Evolutionary conservation across 2,113 vertebrate species (phyloP), one percentile per base, ranked within the genome.

Genomic region (Ctenodactylus gundi): DNA sequence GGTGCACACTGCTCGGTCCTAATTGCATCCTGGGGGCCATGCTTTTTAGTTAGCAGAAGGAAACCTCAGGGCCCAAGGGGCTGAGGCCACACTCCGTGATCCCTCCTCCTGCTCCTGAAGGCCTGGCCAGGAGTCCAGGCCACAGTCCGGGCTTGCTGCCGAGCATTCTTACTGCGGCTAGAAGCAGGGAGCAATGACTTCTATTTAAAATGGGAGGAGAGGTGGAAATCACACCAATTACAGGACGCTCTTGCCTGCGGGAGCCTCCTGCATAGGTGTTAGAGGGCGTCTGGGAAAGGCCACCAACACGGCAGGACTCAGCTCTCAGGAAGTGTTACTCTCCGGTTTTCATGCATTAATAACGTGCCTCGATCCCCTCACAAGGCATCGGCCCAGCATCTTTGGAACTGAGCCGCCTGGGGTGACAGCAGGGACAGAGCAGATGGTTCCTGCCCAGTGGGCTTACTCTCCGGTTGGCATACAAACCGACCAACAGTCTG

Each of bases 31-130:
- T 64, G n/a, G 29, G 77, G 44, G 31, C n/a, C 41, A 73, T 76
- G 7, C 51, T 94, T 90, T 88, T 77, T 78, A 46, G 14, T 75
- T 53, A 85, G 67, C 55, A 53, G 46, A 91, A 82, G 77, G 77
- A 93, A 96, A 90, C 31, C 31, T 87, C 46, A 88, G 72, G 29
- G 55, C 67, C 60, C 85, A 85, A 76, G 31, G 36, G 85, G 87
- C 21, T 29, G 65, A 60, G 36, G 58, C n/a, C 21, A 41, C 0
- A 39, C 55, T 34, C 70, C 53, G 55, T 65, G 72, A 67, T 31
- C 27, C 17, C 6, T 73, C 21, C 12, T 76, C 7, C 18, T 67
- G 51, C 86, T 23, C 29, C 39, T 64, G 41, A 36, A 95, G 77
- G 12, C 11, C 1, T 31, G 14, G 5, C 31, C 36, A 39, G 91